Percentiles rank a stretch among this genome's conserved stretches.
Evolutionary conservation across 2,113 vertebrate genomes (phyloP).

Genomic region (Sus scrofa): T2T-Sscrofa CM000812.6:147541001-147541500

Average conservation of each 20-base stretch:
- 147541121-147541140: neutral
- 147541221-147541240: neutral
- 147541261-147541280: neutral
- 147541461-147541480: no score
- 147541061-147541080: neutral
- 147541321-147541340: neutral
- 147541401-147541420: no score
- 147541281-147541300: neutral
- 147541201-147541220: neutral
- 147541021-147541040: neutral
- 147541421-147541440: no score
- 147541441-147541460: no score
- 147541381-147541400: neutral
- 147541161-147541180: conserved; percentile 41
- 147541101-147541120: neutral
- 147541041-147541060: neutral
- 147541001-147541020: neutral
- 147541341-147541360: neutral
- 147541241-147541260: neutral
- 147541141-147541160: conserved; percentile 70
- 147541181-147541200: conserved; percentile 58
- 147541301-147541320: neutral
- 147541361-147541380: neutral
- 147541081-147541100: neutral
- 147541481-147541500: no score